A percentile compares a stretch with the other conserved stretches of the same genome.
Conservation (phyloP, 2,113 vertebrate species). For the Phylloscopus trochilus region DNA sequence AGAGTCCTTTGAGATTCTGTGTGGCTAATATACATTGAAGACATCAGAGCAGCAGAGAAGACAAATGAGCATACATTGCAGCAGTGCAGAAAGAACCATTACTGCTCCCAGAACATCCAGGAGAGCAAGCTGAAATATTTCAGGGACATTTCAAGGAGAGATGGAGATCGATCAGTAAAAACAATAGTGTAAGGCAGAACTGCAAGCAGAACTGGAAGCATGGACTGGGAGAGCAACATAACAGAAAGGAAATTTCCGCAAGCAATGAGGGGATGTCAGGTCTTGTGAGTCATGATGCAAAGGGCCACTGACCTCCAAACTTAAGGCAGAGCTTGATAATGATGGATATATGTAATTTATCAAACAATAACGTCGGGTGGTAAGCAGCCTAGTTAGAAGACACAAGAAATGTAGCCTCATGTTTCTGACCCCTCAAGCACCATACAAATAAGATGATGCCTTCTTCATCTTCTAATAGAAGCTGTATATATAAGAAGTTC, state of each 20-base stretch:
- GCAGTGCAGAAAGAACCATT: constrained; percentile 28
- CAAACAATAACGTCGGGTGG: not conserved
- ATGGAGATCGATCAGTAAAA: constrained; percentile 50
- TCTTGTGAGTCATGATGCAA: constrained; percentile 28
- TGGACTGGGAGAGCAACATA: not conserved
- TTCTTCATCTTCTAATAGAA: not conserved
- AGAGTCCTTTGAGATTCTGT: constrained; percentile 45
- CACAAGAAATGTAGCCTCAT: constrained; percentile 28
- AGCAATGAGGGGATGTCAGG: not conserved
- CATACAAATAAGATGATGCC: not conserved
- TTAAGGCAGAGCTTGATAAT: constrained; percentile 33
- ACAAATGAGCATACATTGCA: constrained; percentile 34
- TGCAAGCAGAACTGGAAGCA: constrained; percentile 5
- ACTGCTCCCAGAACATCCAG: constrained; percentile 33
- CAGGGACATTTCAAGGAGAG: constrained; percentile 58
- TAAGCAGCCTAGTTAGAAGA: constrained; percentile 39
- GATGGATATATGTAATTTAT: constrained; percentile 25
- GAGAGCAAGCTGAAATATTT: constrained; percentile 52
- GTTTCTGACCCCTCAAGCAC: not conserved
- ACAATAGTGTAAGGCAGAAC: not conserved
- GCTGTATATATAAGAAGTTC: not conserved
- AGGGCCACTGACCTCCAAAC: constrained; percentile 39
- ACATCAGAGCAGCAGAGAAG: constrained; percentile 5
- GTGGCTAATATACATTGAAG: constrained; percentile 20
- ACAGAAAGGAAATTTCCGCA: not conserved